Percentiles rank a stretch among this genome's conserved stretches.
Conservation (phyloP, 2,113 vertebrate genomes). For the Sinocyclocheilus anophthalmus region DNA sequence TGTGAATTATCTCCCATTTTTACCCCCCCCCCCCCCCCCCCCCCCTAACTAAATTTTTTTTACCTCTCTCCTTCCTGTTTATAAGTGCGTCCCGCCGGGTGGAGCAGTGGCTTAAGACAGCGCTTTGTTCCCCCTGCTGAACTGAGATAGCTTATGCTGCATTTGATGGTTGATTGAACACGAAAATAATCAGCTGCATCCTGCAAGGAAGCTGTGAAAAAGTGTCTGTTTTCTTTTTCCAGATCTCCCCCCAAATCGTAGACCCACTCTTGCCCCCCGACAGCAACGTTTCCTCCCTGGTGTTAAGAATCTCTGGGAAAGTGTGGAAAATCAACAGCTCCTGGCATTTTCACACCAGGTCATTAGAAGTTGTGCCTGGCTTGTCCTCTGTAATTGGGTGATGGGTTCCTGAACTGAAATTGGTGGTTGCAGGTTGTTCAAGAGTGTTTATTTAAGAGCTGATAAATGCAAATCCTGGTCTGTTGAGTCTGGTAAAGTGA, state of each 20-base stretch:
- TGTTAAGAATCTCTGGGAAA: constrained; percentile 15
- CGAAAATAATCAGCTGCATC: constrained; percentile 69
- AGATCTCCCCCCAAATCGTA: constrained; percentile 39
- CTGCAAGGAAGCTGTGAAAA: constrained; percentile 66
- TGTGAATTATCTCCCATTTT: too few species aligned
- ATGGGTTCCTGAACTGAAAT: constrained; percentile 28
- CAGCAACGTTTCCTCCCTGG: constrained; percentile 1
- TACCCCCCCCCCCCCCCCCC: too few species aligned
- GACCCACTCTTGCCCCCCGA: background rate
- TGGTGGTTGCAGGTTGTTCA: constrained; percentile 10
- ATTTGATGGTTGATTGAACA: constrained; percentile 79
- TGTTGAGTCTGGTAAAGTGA: background rate
- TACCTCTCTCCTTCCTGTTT: too few species aligned
- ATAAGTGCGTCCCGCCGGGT: constrained; percentile 15
- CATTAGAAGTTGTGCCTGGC: constrained; percentile 46
- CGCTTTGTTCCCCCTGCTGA: constrained; percentile 66
- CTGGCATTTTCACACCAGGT: constrained; percentile 37
- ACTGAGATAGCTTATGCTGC: constrained; percentile 60
- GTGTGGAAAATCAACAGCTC: constrained; percentile 27
- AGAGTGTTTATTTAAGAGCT: constrained; percentile 27
- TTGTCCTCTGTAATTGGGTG: constrained; percentile 54
- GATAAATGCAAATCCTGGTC: background rate
- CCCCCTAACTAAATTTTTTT: too few species aligned
- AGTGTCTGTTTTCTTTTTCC: constrained; percentile 60
- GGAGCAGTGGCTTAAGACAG: constrained; percentile 57